Evolutionary conservation across 2,888 invertebrate genomes (phyloP).

Genomic region (Hedychridium roseum): DNA sequence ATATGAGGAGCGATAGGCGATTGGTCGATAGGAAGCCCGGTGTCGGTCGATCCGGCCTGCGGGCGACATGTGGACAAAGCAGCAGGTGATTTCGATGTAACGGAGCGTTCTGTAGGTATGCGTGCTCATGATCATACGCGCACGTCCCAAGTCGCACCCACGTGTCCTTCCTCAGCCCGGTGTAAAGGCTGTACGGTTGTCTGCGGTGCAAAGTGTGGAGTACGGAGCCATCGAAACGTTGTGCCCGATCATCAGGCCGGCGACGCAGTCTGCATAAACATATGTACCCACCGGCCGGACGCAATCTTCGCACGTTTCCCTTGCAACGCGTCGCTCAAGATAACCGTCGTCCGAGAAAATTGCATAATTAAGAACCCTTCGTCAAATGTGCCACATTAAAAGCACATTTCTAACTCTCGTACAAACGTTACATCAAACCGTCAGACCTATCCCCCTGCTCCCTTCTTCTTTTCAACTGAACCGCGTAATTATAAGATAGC

Average conservation of each 20-base stretch:
- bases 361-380: constrained; percentile 1
- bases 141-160: constrained; percentile 38
- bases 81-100: constrained; percentile 51
- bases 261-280: too few relatives aligned
- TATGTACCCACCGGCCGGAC: too few relatives aligned
- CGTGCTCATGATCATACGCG: constrained; percentile 18
- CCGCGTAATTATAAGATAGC: too few relatives aligned
- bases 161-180: constrained; percentile 34
- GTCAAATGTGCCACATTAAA: background rate
- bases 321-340: too few relatives aligned
- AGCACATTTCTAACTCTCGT: background rate
- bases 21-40: constrained; percentile 42
- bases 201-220: constrained; percentile 12
- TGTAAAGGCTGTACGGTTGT: constrained; percentile 16
- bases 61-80: constrained; percentile 47
- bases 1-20: constrained; percentile 29
- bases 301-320: too few relatives aligned
- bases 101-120: constrained; percentile 8
- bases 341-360: too few relatives aligned
- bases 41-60: constrained; percentile 50
- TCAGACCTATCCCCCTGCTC: too few relatives aligned
- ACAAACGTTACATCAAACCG: too few relatives aligned
- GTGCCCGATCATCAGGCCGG: constrained; percentile 13
- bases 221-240: constrained; percentile 7
- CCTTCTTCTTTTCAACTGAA: too few relatives aligned